Evolutionary conservation across 35 echinoderm and acorn worm species (phyloP).

Genomic region (Apostichopus japonicus): DNA sequence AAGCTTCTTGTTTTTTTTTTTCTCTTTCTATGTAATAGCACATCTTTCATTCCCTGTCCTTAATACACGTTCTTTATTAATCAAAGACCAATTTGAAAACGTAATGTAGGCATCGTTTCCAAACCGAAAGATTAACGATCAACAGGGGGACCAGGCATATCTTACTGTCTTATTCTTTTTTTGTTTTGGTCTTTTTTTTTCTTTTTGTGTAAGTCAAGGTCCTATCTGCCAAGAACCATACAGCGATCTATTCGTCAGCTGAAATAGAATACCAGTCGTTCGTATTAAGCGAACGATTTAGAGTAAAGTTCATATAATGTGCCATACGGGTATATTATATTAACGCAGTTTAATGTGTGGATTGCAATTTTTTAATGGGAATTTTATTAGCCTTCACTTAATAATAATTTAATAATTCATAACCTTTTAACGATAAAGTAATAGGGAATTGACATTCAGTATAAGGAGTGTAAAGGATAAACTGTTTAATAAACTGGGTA

Average conservation of each 20-base stretch:
- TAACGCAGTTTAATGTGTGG: background rate
- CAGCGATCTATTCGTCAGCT: constrained; percentile 26
- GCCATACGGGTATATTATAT: background rate
- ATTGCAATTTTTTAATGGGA: too few species aligned
- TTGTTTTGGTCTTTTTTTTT: background rate
- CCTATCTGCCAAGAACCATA: constrained; percentile 20
- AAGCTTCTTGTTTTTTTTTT: constrained; percentile 17
- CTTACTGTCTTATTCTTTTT: background rate
- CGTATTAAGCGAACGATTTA: constrained; percentile 14
- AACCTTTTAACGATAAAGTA: too few species aligned
- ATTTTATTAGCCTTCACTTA: too few species aligned
- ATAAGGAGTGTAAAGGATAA: too few species aligned
- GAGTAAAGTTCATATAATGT: constrained; percentile 17
- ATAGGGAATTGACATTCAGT: too few species aligned
- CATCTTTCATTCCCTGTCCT: too few species aligned
- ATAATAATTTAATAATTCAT: too few species aligned
- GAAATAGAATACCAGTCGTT: constrained; percentile 28
- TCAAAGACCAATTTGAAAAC: constrained; percentile 47
- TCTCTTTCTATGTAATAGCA: background rate
- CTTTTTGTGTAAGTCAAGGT: constrained; percentile 7
- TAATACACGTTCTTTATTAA: background rate
- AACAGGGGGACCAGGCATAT: background rate
- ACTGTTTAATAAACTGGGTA: too few species aligned
- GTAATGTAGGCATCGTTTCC: background rate
- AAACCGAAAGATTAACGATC: constrained; percentile 32